A percentile compares a stretch with the other conserved stretches of the same genome.
These are phyloP conservation scores for Adelosebastes latens DNA, from an alignment of 2,797 vertebrate species.

Conservation along the genomic window DNA sequence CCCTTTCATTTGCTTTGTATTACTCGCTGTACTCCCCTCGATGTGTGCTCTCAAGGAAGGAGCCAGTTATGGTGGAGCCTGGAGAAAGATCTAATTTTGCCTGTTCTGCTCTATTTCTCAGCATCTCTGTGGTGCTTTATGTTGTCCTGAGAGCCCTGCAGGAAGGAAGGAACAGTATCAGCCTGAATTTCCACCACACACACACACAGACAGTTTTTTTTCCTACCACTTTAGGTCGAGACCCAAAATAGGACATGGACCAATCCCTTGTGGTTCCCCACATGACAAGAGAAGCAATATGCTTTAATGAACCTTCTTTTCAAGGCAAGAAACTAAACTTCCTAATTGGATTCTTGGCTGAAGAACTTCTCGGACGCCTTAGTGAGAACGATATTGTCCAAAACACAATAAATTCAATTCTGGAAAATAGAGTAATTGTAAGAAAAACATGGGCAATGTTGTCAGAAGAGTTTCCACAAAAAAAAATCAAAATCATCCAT, in stretches of 20 bases:
- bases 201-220: not conserved
- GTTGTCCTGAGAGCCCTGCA: slow-evolving; percentile 55
- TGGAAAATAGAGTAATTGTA: not conserved
- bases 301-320: slow-evolving; percentile 57
- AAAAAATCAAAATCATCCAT: not conserved
- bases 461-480: not conserved
- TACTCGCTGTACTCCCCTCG: slow-evolving; percentile 5
- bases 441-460: not conserved
- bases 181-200: slow-evolving; percentile 22
- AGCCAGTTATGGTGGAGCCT: slow-evolving; percentile 37
- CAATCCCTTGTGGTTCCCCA: slow-evolving; percentile 35
- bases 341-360: slow-evolving; percentile 48
- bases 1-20: slow-evolving; percentile 36
- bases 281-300: slow-evolving; percentile 35
- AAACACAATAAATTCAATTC: not conserved
- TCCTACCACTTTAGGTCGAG: slow-evolving; percentile 45
- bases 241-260: slow-evolving; percentile 55
- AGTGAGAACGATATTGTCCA: not conserved
- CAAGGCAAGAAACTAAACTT: slow-evolving; percentile 34
- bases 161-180: slow-evolving; percentile 30
- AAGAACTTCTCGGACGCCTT: slow-evolving; percentile 5
- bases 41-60: slow-evolving; percentile 48
- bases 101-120: slow-evolving; percentile 76
- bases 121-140: slow-evolving; percentile 56
- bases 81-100: slow-evolving; percentile 68